Percentiles rank a stretch among this genome's conserved stretches.
These are phyloP conservation scores for Pelochelys cantorii DNA, from an alignment of 2,797 vertebrate genomes.

Conservation along the genomic window DNA sequence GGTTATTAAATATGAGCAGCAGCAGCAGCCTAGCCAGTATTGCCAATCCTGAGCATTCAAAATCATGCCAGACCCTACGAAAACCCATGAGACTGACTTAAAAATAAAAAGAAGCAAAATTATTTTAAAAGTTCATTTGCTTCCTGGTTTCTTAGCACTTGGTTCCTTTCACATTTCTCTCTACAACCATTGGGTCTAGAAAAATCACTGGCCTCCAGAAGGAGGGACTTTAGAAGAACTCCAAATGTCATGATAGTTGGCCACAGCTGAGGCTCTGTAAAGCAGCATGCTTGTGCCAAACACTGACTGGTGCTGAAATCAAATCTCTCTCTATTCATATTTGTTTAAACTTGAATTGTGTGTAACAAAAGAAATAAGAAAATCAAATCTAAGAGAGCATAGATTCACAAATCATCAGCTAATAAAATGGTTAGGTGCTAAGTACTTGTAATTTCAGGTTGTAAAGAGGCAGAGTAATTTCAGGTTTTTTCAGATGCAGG, in stretches of 20 bases:
- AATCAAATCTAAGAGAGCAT: too few species aligned
- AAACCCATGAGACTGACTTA: accelerated
- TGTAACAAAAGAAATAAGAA: too few species aligned
- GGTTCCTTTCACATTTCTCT: background rate
- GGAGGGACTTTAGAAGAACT: background rate
- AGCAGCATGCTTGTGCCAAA: accelerated
- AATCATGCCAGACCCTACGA: background rate
- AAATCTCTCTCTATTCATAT: background rate
- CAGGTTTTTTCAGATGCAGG: background rate
- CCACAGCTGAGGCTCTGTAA: background rate
- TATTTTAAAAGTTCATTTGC: background rate
- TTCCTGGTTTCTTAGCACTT: background rate
- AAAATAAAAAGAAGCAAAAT: background rate
- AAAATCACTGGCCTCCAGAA: background rate
- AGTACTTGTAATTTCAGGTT: background rate
- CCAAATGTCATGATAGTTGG: background rate
- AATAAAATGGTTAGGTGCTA: background rate
- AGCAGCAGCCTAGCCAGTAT: background rate
- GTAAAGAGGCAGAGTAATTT: background rate
- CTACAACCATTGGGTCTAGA: background rate
- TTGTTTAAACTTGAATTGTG: background rate
- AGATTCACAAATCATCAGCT: background rate
- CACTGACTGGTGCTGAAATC: background rate
- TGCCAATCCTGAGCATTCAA: background rate
- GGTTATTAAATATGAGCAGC: background rate